Conservation (phyloP, 2,797 vertebrate species). For the Esox lucius region DNA sequence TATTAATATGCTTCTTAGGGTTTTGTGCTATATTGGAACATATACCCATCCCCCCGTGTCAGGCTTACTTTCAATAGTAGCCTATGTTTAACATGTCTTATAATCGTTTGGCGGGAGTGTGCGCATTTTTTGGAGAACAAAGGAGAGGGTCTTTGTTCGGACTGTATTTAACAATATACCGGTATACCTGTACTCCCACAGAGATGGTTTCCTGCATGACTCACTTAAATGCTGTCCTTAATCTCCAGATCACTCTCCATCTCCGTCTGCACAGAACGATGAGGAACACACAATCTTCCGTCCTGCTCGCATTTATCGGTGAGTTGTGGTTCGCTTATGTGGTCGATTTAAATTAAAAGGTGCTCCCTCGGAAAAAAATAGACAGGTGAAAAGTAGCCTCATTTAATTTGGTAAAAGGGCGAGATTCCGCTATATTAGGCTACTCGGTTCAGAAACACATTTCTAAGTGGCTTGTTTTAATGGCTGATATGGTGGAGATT, state of each 20-base stretch:
- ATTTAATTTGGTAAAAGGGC: neutral
- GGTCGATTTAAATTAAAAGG: neutral
- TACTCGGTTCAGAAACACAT: neutral
- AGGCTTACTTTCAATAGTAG: neutral
- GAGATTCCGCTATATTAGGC: neutral
- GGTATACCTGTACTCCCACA: neutral
- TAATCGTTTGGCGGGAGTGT: too few species aligned
- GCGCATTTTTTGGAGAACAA: too few species aligned
- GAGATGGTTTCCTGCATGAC: neutral
- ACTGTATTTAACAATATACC: neutral
- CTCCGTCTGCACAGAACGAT: conserved; percentile 19
- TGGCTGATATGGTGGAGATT: too few species aligned
- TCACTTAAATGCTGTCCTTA: neutral
- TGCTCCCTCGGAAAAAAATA: neutral
- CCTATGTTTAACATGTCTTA: neutral
- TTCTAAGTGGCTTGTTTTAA: too few species aligned
- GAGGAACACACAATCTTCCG: conserved; percentile 34
- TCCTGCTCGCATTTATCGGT: conserved; percentile 50
- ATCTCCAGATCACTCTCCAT: neutral
- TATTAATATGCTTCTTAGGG: too few species aligned
- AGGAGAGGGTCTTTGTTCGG: too few species aligned
- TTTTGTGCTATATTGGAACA: too few species aligned
- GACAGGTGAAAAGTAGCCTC: neutral
- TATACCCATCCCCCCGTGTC: too few species aligned
- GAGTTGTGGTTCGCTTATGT: conserved; percentile 12